Evolutionary conservation across 2,113 vertebrate species (phyloP).

Genomic region (Percina caprodes): DNA sequence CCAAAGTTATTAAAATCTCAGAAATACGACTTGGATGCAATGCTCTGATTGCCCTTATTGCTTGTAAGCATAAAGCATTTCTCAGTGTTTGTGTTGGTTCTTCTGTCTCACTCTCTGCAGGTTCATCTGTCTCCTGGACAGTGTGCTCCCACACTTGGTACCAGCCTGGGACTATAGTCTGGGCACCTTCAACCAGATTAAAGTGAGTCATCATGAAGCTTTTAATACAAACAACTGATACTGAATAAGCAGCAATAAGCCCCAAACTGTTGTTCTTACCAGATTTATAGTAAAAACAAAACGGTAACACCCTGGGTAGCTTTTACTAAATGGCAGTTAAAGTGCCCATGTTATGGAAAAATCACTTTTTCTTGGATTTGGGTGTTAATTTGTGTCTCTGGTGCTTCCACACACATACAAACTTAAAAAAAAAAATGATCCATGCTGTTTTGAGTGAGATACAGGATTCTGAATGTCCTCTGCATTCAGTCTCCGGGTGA

Average conservation of each 20-base stretch:
- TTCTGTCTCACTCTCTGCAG: constrained; percentile 75
- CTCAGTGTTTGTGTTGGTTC: background rate
- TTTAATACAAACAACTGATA: background rate
- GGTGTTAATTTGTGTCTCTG: no score
- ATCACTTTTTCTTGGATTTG: no score
- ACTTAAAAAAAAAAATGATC: no score
- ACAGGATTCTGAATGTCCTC: no score
- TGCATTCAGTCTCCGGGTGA: no score
- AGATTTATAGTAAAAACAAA: background rate
- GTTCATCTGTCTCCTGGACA: constrained; percentile 94
- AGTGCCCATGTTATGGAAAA: no score
- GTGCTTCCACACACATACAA: no score
- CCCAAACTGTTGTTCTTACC: background rate
- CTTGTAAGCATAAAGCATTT: background rate
- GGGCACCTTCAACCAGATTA: constrained; percentile 94
- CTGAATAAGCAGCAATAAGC: rapidly evolving
- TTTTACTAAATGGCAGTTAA: background rate
- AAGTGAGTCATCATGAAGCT: constrained; percentile 82
- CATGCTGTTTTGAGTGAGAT: no score
- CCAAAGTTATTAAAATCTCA: background rate
- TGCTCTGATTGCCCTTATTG: background rate
- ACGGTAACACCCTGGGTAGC: background rate
- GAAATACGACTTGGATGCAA: background rate
- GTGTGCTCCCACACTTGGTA: constrained; percentile 91
- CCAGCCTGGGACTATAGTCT: constrained; percentile 97